Percentiles rank a stretch among this genome's conserved stretches.
Conservation (phyloP, 2,888 invertebrate genomes). For the Agrotis puta region DNA sequence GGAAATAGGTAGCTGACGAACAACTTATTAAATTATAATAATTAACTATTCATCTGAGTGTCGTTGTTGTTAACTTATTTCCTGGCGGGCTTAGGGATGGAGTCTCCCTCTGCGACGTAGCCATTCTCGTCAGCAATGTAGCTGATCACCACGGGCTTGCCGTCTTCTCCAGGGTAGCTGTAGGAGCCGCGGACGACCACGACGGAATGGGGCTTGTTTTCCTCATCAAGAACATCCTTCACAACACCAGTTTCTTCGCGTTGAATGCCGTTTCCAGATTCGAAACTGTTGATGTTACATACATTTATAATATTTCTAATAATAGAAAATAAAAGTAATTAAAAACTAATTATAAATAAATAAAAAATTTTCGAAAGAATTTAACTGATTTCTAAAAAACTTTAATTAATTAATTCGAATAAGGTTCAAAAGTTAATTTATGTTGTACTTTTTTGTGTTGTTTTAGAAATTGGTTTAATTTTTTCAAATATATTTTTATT, state of each 20-base stretch:
- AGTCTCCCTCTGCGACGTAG: conserved; percentile 91
- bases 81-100: conserved; percentile 89
- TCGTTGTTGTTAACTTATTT: conserved; percentile 65
- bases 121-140: conserved; percentile 92
- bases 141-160: conserved; percentile 86
- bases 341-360: no score
- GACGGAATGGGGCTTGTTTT: conserved; percentile 90
- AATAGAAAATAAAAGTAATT: no score
- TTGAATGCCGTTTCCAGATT: conserved; percentile 91
- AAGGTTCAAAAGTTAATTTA: no score
- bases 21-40: conserved; percentile 41
- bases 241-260: conserved; percentile 88
- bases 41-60: conserved; percentile 57
- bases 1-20: conserved; percentile 13
- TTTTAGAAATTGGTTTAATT: no score
- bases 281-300: conserved; percentile 65
- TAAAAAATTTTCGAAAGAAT: no score
- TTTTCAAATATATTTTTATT: no score
- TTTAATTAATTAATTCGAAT: no score
- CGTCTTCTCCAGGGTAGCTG: conserved; percentile 90
- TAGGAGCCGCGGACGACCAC: conserved; percentile 92
- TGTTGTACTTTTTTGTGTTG: no score
- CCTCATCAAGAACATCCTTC: conserved; percentile 86
- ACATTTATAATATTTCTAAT: not conserved
- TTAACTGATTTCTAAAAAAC: no score